Base-by-base conservation (phyloP, 2,888 invertebrate species). In the Gymnosoma rotundatum region DNA sequence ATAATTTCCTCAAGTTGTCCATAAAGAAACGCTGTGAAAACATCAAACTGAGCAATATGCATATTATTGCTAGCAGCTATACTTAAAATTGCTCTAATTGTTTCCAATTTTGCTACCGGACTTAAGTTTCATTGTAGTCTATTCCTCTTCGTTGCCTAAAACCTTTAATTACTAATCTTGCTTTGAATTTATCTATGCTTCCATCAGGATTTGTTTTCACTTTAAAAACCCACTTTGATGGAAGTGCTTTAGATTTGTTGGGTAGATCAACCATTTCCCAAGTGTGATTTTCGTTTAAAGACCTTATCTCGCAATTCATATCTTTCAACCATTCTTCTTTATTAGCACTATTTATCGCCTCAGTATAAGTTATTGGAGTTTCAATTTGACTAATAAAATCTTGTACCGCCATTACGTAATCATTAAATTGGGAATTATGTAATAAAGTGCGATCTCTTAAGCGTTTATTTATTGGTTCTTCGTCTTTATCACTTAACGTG, bases 91-190 rank as follows among this genome's bases (percentile, higher is more conserved):
- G 74, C 58, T 48, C 83, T 54, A 6, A 85, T 83, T 18, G 86
- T 83, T 20, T 60, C 61, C 18, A 86, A 82, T 56, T 74, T 83
- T 12, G 83, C 86, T 2, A 83, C 86, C 50, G 86, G 85, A 80
- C 82, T 87, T 85, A 86, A 0, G 85, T 87, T 81, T 86, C 73
- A 14, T 48, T 63, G 25, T 84, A 86, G 20, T 86, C 86, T 10
- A 85, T 64, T 0, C 83, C 79, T n/a, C 50, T 32, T 7, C 60
- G 42, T 54, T 75, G 82, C 14, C 14, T 20, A 79, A 87, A 91
- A 1, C 89, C 89, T 38, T 66, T 64, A n/a, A 60, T 45, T 16
- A 73, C 45, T 21, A 73, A 58, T 20, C 52, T 32, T 16, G 72
- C 64, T 66, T 70, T 60, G 6, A 56, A 60, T 50, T 64, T 72